Conservation (phyloP, 2,888 invertebrate genomes). For the Micoletzkya japonica region DNA sequence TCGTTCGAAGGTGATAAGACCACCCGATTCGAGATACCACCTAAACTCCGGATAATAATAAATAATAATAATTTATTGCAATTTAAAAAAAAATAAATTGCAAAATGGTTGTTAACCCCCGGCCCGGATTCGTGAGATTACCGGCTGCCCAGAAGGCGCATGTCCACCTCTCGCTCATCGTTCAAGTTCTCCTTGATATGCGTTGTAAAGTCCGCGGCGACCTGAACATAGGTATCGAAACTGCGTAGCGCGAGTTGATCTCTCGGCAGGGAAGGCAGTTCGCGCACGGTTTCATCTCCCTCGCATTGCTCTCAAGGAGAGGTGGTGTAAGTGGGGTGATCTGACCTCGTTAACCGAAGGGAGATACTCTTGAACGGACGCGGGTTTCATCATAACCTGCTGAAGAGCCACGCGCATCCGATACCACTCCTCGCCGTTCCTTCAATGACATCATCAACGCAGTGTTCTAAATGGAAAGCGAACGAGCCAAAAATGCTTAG, state of each 20-base stretch:
- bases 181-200: conserved; percentile 65
- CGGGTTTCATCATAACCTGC: conserved; percentile 83
- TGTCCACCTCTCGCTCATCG: too few species aligned
- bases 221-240: conserved; percentile 60
- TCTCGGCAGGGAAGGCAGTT: too few species aligned
- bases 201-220: conserved; percentile 75
- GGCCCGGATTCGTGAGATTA: too few species aligned
- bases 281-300: too few species aligned
- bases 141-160: too few species aligned
- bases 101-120: too few species aligned
- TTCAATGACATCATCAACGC: conserved; percentile 66
- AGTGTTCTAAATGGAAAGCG: not conserved
- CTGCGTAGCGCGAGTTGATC: too few species aligned
- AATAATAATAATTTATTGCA: too few species aligned
- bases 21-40: conserved; percentile 92
- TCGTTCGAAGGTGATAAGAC: conserved; percentile 82
- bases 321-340: too few species aligned
- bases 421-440: conserved; percentile 90
- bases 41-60: too few species aligned
- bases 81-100: too few species aligned
- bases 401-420: conserved; percentile 85
- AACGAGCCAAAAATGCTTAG: not conserved
- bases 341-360: conserved; percentile 68
- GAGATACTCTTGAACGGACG: conserved; percentile 77
- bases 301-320: too few species aligned